These are phyloP conservation scores for Eulemur macaco DNA, from an alignment of 2,113 vertebrate genomes.

Conservation along the genomic window DNA sequence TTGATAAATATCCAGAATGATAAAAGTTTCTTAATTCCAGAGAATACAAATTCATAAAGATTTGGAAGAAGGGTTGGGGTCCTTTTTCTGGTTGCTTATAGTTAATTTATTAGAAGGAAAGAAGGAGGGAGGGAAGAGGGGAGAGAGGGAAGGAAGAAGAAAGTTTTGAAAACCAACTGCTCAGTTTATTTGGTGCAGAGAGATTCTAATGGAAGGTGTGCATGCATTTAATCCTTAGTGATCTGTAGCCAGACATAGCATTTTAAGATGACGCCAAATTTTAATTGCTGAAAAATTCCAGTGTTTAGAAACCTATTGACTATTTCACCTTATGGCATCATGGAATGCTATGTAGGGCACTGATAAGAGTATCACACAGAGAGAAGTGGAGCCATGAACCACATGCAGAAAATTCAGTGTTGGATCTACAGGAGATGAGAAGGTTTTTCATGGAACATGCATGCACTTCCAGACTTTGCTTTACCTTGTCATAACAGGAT, in stretches of 20 bases:
- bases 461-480: conserved; percentile 79
- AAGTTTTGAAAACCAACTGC: background rate
- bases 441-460: conserved; percentile 38
- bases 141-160: background rate
- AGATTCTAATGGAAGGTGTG: background rate
- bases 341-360: background rate
- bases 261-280: conserved; percentile 32
- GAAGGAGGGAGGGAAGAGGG: background rate
- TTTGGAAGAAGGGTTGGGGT: background rate
- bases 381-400: background rate
- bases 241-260: background rate
- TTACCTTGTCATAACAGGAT: conserved; percentile 94
- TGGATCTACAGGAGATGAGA: background rate
- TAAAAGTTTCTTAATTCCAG: background rate
- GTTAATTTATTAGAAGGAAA: background rate
- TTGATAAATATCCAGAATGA: background rate
- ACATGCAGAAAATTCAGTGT: conserved; percentile 61
- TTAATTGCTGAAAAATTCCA: background rate
- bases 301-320: background rate
- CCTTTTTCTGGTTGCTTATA: background rate
- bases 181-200: background rate
- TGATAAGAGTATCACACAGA: conserved; percentile 64
- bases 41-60: background rate
- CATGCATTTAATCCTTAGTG: background rate
- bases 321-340: background rate